Evolutionary conservation across 2,888 invertebrate genomes (phyloP).

Genomic region (Pyrrhia umbra): DNA sequence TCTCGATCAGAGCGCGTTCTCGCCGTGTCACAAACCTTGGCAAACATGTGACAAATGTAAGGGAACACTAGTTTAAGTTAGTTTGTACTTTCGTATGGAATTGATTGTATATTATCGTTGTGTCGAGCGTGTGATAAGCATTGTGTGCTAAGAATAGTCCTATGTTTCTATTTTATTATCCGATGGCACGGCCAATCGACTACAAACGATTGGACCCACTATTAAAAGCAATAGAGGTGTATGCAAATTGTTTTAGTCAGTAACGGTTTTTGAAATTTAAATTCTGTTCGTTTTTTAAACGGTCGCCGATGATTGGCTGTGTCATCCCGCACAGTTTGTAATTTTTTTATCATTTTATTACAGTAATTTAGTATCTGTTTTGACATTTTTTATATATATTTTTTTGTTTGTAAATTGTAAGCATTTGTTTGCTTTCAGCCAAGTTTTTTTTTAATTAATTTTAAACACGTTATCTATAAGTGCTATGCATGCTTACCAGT

Average conservation of each 20-base stretch:
- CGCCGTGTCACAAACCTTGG: slow-evolving; percentile 61
- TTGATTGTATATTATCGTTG: slow-evolving; percentile 64
- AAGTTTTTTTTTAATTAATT: slow-evolving; percentile 71
- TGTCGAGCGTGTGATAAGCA: slow-evolving; percentile 77
- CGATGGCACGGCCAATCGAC: slow-evolving; percentile 27
- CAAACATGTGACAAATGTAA: slow-evolving; percentile 54
- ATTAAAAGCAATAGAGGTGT: slow-evolving; percentile 47
- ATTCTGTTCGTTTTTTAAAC: neutral
- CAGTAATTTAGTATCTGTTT: slow-evolving; percentile 62
- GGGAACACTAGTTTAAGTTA: slow-evolving; percentile 61
- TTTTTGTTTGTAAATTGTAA: slow-evolving; percentile 89
- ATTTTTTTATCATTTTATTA: slow-evolving; percentile 46
- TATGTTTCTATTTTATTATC: slow-evolving; percentile 60
- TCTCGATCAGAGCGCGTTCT: slow-evolving; percentile 51
- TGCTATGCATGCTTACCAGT: slow-evolving; percentile 90
- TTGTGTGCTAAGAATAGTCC: slow-evolving; percentile 73
- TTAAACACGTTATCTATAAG: slow-evolving; percentile 74
- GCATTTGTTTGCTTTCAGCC: slow-evolving; percentile 90
- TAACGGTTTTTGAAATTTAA: neutral
- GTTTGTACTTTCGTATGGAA: slow-evolving; percentile 68
- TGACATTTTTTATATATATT: slow-evolving; percentile 51
- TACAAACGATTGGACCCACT: slow-evolving; percentile 37
- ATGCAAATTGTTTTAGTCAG: slow-evolving; percentile 37
- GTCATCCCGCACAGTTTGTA: slow-evolving; percentile 39
- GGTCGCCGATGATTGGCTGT: slow-evolving; percentile 27